phyloP scores from a whole-genome alignment of 2,888 invertebrate genomes.

The Pseudolycoriella hygida region DNA sequence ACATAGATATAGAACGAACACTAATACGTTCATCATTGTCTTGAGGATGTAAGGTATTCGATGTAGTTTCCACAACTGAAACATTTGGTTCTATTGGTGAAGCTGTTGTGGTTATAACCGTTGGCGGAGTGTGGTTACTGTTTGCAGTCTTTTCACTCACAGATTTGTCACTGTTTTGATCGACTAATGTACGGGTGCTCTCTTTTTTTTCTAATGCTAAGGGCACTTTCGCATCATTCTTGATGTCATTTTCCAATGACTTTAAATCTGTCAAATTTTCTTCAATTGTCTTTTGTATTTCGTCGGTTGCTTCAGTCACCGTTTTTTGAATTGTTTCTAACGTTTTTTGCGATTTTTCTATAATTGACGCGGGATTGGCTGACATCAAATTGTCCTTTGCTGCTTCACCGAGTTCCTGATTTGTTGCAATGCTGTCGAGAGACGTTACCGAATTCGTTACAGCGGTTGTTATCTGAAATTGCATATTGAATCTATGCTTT shows the following conservation, averaged over 20 bases:
- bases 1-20: conserved; percentile 32
- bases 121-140: conserved; percentile 8
- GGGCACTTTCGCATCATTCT: conserved; percentile 14
- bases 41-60: conserved; percentile 3
- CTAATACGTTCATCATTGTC: conserved; percentile 24
- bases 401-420: conserved; percentile 10
- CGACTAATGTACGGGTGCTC: conserved; percentile 4
- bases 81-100: conserved; percentile 25
- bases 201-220: conserved; percentile 14
- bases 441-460: conserved; percentile 5
- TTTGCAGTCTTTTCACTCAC: neutral
- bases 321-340: conserved; percentile 23
- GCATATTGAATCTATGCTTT: neutral
- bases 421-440: conserved; percentile 4
- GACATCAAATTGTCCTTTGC: neutral
- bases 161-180: neutral
- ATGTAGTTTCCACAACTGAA: conserved; percentile 19
- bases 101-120: conserved; percentile 6
- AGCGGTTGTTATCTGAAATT: conserved; percentile 8
- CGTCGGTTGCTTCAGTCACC: conserved; percentile 22
- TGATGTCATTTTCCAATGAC: conserved; percentile 22
- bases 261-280: conserved; percentile 25
- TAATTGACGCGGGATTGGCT: conserved; percentile 15
- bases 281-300: conserved; percentile 25
- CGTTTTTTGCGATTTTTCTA: conserved; percentile 23